Evolutionary conservation across 64 coral and sea anemone genomes (phyloP), one percentile per base, ranked within the genome.

Genomic region (Pachyseris speciosa): DNA sequence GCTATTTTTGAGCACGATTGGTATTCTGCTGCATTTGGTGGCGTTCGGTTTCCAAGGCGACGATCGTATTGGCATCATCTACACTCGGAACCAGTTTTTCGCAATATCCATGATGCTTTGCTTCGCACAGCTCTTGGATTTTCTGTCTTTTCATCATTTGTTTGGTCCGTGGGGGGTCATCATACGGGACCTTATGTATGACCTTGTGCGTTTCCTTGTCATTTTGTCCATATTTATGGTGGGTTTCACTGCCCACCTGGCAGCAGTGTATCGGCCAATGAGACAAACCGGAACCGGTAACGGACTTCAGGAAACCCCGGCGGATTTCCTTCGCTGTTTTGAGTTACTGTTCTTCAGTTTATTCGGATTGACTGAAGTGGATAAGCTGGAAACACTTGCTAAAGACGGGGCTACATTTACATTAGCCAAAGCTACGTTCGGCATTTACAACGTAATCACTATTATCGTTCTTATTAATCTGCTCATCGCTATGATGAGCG

Each of bases 401-500:
- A 53, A 75, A 28, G 86, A 76, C 2, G 55, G 19, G 1, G 61
- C 78, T 7, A 93, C 88, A 38, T 74, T 88, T 75, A 78, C 74
- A 0, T 11, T 97, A 19, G 95, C 95, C 3, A 75, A 92, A 60
- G 75, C 86, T 30, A 95, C 94, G 16, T 99, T 99, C 44, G 97
- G 97, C 39, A 61, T 99, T 67, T 99, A 99, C 63, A 95, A 95
- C 22, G 53, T 99, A 36, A 99, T 99, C 39, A 99, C 97, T 28
- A 99, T 99, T 20, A 76, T 99, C 29, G 97, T 99, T 28, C 87
- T 99, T 6, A 87, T 99, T 49, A 99, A 99, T 65, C 72, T 99
- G 19, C 94, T 99, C 67, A 99, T 99, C 41, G 97, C 97, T 36
- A 99, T 99, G 97, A 99, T 99, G 97, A 99, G 97, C 38, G 97